Percentiles rank a stretch among this genome's conserved stretches.
phyloP scores from a whole-genome alignment of 2,888 invertebrate species.

The Rhamphomyia laevipes region DNA sequence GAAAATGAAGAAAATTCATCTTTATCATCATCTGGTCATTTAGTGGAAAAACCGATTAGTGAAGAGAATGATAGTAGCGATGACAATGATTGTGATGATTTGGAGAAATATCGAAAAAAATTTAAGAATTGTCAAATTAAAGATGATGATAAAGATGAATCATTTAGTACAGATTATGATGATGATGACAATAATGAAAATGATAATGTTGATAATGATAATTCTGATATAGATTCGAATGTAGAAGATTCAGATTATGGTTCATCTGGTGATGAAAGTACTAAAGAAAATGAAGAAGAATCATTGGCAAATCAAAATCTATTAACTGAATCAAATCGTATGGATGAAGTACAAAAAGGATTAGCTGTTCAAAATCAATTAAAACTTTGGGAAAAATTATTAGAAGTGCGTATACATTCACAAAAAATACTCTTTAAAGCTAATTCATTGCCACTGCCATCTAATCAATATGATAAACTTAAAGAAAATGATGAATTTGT shows the following conservation, averaged over 20 bases:
- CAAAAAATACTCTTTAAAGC: slow-evolving; percentile 66
- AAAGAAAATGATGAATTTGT: slow-evolving; percentile 41
- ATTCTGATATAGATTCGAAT: slow-evolving; percentile 22
- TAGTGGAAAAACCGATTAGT: not conserved
- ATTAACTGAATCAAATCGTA: slow-evolving; percentile 32
- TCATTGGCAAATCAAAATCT: slow-evolving; percentile 24
- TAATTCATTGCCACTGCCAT: slow-evolving; percentile 64
- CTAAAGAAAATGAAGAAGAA: slow-evolving; percentile 3
- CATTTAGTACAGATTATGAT: slow-evolving; percentile 8
- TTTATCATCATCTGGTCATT: too few species aligned
- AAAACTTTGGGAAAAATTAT: slow-evolving; percentile 68
- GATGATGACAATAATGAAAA: slow-evolving; percentile 17
- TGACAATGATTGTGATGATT: slow-evolving; percentile 18
- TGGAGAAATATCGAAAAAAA: slow-evolving; percentile 5
- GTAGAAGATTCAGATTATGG: slow-evolving; percentile 20
- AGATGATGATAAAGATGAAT: slow-evolving; percentile 15
- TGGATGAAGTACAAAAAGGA: slow-evolving; percentile 50
- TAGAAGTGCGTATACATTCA: slow-evolving; percentile 77
- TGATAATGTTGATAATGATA: slow-evolving; percentile 23
- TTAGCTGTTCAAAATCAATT: slow-evolving; percentile 57
- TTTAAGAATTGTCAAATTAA: slow-evolving; percentile 10
- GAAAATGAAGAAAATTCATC: slow-evolving; percentile 2
- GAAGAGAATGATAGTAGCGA: slow-evolving; percentile 16
- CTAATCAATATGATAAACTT: slow-evolving; percentile 40
- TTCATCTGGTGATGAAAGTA: slow-evolving; percentile 10